These are phyloP conservation scores for Saxicola maurus DNA, from an alignment of 2,797 vertebrate genomes.

Conservation along the genomic window DNA sequence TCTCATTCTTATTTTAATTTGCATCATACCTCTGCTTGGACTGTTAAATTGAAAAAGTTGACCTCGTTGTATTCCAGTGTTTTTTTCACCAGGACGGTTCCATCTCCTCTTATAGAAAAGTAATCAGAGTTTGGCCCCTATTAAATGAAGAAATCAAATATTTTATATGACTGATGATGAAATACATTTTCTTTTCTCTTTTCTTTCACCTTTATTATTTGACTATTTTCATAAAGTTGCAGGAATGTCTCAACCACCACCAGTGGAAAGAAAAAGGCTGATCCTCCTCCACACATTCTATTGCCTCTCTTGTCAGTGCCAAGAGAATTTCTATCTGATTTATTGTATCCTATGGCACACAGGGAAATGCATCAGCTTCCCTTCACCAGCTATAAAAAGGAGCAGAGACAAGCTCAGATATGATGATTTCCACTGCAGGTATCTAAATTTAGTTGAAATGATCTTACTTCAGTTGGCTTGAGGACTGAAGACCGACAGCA, in stretches of 20 bases:
- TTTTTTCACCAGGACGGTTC: constrained; percentile 61
- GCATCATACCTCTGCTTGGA: constrained; percentile 60
- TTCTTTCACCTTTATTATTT: background rate
- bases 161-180: background rate
- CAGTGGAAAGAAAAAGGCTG: background rate
- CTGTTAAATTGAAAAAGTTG: constrained; percentile 63
- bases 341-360: background rate
- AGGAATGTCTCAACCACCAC: background rate
- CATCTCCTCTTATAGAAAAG: constrained; percentile 66
- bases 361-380: background rate
- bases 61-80: constrained; percentile 72
- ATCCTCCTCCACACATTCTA: background rate
- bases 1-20: background rate
- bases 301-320: background rate
- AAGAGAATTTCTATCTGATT: background rate
- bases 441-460: background rate
- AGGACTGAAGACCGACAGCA: background rate
- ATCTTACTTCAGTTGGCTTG: background rate
- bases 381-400: background rate
- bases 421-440: background rate
- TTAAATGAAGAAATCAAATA: background rate
- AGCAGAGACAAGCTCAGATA: background rate
- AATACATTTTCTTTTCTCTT: background rate
- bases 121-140: constrained; percentile 66
- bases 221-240: background rate